Base-by-base conservation (phyloP, 2,888 invertebrate species). In the Drosophila phalerata region DNA sequence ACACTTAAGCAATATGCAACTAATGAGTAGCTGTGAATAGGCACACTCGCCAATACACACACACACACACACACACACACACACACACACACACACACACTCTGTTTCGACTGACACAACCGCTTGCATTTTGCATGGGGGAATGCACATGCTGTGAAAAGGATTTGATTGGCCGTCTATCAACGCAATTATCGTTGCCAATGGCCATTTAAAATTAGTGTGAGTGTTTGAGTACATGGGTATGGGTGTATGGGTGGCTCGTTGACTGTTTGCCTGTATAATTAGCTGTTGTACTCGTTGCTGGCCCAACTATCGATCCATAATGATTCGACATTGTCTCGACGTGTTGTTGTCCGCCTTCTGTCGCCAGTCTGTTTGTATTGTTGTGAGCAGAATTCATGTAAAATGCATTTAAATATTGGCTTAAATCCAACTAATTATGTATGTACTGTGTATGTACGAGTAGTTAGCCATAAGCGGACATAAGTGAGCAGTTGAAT, bases 391-490 rank as follows among this genome's bases (percentile, higher is more conserved):
- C 6, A 45, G 30, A 19, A 40, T 65, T 47, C 48, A 47, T 57
- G 25, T 57, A 57, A 62, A 56, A 45, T 62, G 47, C 60, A 45
- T 34, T 49, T 57, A 52, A 67, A 28, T 25, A 49, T 78, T 77
- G 74, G 75, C 79, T 47, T 43, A 55, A 64, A 57, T 57, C 79
- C 77, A 77, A 78, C 79, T 77, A 77, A 77, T 78, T 64, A 37
- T 37, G 6, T 2, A n/a, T 8, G 8, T 28, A 28, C 28, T 8
- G 6, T 37, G n/a, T 37, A 28, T 37, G n/a, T 37, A 5, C 34
- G 32, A 34, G 34, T 34, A 64, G 66, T 34, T 47, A 38, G 71
- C 47, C 60, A 62, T 60, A 62, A 62, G 69, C 34, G 30, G 25
- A 10, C 32, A 22, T 43, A 65, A 52, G 51, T 62, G 38, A 34